Base-by-base conservation (phyloP, 2,113 vertebrate genomes). In the Oryzias curvinotus region DNA sequence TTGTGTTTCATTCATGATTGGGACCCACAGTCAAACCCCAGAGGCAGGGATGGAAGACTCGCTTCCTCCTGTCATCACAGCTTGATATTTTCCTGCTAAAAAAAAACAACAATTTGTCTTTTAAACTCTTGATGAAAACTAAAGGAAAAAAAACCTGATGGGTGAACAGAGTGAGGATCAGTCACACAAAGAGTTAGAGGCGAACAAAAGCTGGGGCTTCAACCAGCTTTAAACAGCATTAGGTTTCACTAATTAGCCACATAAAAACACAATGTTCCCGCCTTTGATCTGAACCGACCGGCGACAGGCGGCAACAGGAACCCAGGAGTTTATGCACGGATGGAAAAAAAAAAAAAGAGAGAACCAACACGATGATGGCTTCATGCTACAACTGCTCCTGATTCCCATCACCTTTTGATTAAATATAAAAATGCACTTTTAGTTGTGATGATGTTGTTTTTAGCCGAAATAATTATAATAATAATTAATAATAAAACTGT, bases 221-320 rank as follows among this genome's bases (percentile, higher is more conserved):
- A 10, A 25, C 52, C 14, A 18, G 30, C 54, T 51, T 30, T 15
- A 12, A 36, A 8, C 51, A 3, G 52, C 58, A 15, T 42, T 5
- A 1, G 45, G 41, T 70, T 65, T 62, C 52, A 18, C 8, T 51
- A 56, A 46, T 56, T 62, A 57, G 47, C 13, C 5, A n/a, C n/a
- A n/a, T 51, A 45, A 51, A 56, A 51, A 28, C 16, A 50, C 15
- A 21, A 50, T 14, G 15, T 30, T 56, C 45, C 45, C 30, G 51
- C 45, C 67, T n/a, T 19, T 13, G 0, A 17, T 26, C 15, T 49
- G 17, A 64, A 6, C 15, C 36, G 36, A n/a, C 12, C n/a, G 25
- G 49, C 5, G 14, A 51, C 36, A 36, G 36, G 36, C 36, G 36
- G 36, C 36, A 36, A 36, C 36, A 36, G 36, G 10, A 36, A 36